Evolutionary conservation across 2,888 invertebrate genomes (phyloP), one percentile per base, ranked within the genome.

Genomic region (Copidosoma aretas): DNA sequence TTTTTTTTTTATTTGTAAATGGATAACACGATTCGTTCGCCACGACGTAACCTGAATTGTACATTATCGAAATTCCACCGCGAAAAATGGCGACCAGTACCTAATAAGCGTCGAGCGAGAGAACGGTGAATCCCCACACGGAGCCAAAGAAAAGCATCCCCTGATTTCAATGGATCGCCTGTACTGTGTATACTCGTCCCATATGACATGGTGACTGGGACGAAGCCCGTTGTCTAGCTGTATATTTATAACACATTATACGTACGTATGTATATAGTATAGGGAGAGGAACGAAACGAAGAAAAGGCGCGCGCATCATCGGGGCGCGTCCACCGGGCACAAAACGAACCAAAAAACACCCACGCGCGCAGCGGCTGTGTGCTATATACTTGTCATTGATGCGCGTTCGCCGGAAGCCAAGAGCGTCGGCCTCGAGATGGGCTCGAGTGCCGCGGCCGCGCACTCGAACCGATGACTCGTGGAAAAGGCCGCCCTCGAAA

Each of bases 121-220:
- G n/a, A n/a, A n/a, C n/a, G n/a, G n/a, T n/a, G n/a, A n/a, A n/a
- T 10, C 53, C 63, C 70, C 67, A 74, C 70, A 72, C 64, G 74
- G 76, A 78, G 74, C 78, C 78, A 78, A 79, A 78, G 79, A 79
- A 76, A 72, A 73, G 65, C 59, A 46, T 60, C 41, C 39, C 59
- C 63, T 56, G 10, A 10, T n/a, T 15, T 17, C 5, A 52, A 32
- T 32, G 43, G 19, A 32, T 49, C 64, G 32, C 32, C 51, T 22
- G n/a, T n/a, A n/a, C n/a, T n/a, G n/a, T n/a, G n/a, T n/a, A n/a
- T n/a, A n/a, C n/a, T n/a, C n/a, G n/a, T n/a, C n/a, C n/a, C n/a
- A n/a, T n/a, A n/a, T n/a, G n/a, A n/a, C n/a, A n/a, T n/a, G n/a
- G n/a, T n/a, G n/a, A n/a, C n/a, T n/a, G n/a, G n/a, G n/a, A n/a